These are phyloP conservation scores for Petrolisthes cinctipes DNA, from an alignment of 2,888 invertebrate genomes.

Conservation along the genomic window DNA sequence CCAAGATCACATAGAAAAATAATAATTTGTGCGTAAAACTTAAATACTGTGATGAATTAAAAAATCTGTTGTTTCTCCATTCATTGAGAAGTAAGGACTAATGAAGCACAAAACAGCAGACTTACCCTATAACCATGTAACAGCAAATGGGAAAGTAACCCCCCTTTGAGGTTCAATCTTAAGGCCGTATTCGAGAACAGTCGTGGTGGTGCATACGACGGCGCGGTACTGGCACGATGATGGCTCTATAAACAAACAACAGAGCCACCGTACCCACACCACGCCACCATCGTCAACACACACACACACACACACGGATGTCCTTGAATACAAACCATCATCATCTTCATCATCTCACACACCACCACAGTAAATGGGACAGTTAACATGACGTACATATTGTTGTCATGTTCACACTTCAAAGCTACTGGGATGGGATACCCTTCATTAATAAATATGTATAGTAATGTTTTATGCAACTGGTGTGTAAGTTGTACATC, in stretches of 20 bases:
- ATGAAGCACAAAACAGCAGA: slow-evolving; percentile 59
- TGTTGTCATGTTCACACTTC: slow-evolving; percentile 35
- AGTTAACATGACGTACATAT: slow-evolving; percentile 37
- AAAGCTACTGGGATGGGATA: slow-evolving; percentile 45
- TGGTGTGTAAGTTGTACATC: slow-evolving; percentile 59
- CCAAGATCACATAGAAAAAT: slow-evolving; percentile 63
- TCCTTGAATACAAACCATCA: no score
- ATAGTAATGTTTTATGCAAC: slow-evolving; percentile 37
- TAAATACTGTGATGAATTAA: slow-evolving; percentile 54
- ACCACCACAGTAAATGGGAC: slow-evolving; percentile 56
- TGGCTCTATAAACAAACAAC: no score
- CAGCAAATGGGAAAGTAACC: slow-evolving; percentile 56
- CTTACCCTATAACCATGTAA: slow-evolving; percentile 61
- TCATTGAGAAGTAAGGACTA: slow-evolving; percentile 58
- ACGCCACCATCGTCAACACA: no score
- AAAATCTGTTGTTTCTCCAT: slow-evolving; percentile 50
- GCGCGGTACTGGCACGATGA: no score
- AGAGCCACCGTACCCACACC: no score
- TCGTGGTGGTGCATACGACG: no score
- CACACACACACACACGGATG: no score
- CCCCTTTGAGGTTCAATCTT: background rate
- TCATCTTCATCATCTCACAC: slow-evolving; percentile 32
- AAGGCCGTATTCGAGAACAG: no score
- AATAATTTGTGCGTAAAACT: slow-evolving; percentile 61
- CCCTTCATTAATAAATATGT: slow-evolving; percentile 26